Evolutionary conservation across 92 coral and sea anemone genomes (phyloP).

Genomic region (Plumapathes pennacea): DNA sequence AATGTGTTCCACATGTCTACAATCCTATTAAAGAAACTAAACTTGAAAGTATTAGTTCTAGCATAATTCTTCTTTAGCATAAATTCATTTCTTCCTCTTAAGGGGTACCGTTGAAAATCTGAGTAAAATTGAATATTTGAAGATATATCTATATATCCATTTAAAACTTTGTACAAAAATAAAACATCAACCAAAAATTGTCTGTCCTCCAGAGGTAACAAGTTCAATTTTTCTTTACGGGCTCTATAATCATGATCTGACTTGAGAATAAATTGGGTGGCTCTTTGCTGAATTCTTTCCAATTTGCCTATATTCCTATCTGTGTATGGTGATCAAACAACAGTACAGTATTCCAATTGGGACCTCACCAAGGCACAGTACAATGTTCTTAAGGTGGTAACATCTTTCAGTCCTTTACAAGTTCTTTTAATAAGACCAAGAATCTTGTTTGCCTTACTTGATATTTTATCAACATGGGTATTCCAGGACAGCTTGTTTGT

Average conservation of each 20-base stretch:
- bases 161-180: slow-evolving; percentile 10
- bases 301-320: slow-evolving; percentile 22
- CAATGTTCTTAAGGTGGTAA: slow-evolving; percentile 27
- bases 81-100: slow-evolving; percentile 8
- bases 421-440: slow-evolving; percentile 38
- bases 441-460: slow-evolving; percentile 21
- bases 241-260: slow-evolving; percentile 1
- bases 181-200: slow-evolving; percentile 9
- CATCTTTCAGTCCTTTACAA: slow-evolving; percentile 28
- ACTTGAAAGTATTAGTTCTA: slow-evolving; percentile 18
- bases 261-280: slow-evolving; percentile 22
- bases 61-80: slow-evolving; percentile 17
- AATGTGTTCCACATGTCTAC: slow-evolving; percentile 38
- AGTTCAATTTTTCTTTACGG: background rate
- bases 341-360: slow-evolving; percentile 30
- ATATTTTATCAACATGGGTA: slow-evolving; percentile 12
- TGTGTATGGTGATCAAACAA: slow-evolving; percentile 27
- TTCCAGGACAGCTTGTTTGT: slow-evolving; percentile 9
- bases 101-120: slow-evolving; percentile 8
- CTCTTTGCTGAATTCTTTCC: slow-evolving; percentile 30
- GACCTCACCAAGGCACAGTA: slow-evolving; percentile 33
- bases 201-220: slow-evolving; percentile 11
- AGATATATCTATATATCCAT: slow-evolving; percentile 12
- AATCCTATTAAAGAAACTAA: slow-evolving; percentile 20
- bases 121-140: slow-evolving; percentile 3